Evolutionary conservation across 2,797 vertebrate species (phyloP), one percentile per base, ranked within the genome.

Genomic region (Melanotaenia parkinsoni): DNA sequence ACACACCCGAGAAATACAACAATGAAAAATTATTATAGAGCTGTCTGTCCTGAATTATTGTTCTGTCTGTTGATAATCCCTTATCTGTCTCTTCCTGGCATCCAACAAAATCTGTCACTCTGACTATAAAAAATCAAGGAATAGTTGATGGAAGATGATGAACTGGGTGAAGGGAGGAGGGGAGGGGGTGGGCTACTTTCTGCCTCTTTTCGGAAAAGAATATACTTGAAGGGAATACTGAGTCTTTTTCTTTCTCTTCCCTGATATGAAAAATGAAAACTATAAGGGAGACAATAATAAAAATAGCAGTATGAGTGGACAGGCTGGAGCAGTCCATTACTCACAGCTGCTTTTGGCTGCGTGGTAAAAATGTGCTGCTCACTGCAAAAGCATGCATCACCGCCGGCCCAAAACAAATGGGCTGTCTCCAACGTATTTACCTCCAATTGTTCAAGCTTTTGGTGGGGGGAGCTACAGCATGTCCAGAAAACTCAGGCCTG

Each of bases 331-430:
- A 94, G 93, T 95, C 95, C 95, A 96, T 96, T 96, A 95, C 93
- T 94, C 92, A 94, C 88, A 64, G 90, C 88, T 92, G 93, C 91
- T 94, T 93, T 94, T 91, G 92, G 90, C 88, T 89, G 88, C 93
- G 90, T 93, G 90, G 93, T 95, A 96, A 95, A 95, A 96, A 96
- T 95, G 95, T 95, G 93, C 94, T 95, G 93, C 92, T 91, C 90
- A 87, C 94, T 94, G 92, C 93, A 95, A 93, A 95, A 93, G 94
- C 94, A 96, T 96, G 95, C 91, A 95, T 96, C 95, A 96, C 90
- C 81, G 88, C 84, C 75, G 16, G 88, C 86, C 84, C 89, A 91
- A 93, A 95, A 95, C 91, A 94, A 95, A 95, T 95, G 94, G 91
- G 90, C 94, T 95, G 89, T 95, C 94, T 93, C 91, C 89, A 77